Evolutionary conservation across 53 echinoderm and acorn worm genomes (phyloP).

Genomic region (Glandiceps talaboti): DNA sequence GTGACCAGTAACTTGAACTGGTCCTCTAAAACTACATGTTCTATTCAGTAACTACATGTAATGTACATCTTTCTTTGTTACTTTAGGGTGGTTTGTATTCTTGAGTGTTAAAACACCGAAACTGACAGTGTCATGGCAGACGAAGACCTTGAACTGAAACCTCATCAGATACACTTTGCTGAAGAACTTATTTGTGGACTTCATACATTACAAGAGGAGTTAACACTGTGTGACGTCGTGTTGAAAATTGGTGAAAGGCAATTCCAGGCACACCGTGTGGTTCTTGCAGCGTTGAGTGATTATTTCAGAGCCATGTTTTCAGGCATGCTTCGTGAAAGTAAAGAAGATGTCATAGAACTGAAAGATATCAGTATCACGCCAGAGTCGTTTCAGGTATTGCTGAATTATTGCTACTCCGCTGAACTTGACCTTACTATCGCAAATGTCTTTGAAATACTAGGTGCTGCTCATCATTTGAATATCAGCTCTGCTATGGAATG

Average conservation of each 20-base stretch:
- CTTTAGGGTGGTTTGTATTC: no score
- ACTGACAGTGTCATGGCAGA: no score
- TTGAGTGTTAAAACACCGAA: no score
- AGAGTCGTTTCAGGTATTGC: background rate
- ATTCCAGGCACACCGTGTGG: background rate
- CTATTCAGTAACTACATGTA: no score
- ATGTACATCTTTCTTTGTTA: no score
- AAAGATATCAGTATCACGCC: background rate
- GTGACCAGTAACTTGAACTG: no score
- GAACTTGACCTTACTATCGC: background rate
- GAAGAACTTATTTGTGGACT: background rate
- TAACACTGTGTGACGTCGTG: background rate
- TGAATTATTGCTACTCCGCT: background rate
- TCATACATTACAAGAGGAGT: background rate
- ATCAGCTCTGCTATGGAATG: conserved; percentile 20
- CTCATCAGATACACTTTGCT: background rate
- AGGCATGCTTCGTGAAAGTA: background rate
- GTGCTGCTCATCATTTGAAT: conserved; percentile 31
- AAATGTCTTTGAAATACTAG: conserved; percentile 36
- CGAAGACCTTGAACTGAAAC: background rate
- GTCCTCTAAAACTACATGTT: no score
- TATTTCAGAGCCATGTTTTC: background rate
- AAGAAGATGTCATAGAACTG: background rate
- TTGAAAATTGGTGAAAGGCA: background rate
- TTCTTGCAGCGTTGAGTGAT: background rate